These are phyloP conservation scores for Himalopsyche kuldschensis DNA, from an alignment of 2,888 invertebrate species.

Conservation along the genomic window DNA sequence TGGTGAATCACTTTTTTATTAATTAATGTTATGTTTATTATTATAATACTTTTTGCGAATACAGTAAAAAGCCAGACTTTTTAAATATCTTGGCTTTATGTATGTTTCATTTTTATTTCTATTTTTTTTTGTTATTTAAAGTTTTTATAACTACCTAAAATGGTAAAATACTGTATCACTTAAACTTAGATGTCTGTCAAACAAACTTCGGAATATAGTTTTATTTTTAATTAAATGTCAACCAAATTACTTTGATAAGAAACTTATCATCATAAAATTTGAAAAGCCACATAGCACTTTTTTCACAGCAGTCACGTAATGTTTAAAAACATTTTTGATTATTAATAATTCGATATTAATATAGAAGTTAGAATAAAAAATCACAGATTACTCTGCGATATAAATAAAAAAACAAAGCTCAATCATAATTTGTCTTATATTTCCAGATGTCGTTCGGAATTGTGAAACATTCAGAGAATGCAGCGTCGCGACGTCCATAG, in stretches of 20 bases:
- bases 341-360: background rate
- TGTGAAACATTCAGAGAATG: background rate
- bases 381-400: background rate
- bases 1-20: background rate
- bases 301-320: background rate
- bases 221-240: background rate
- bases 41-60: background rate
- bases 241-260: background rate
- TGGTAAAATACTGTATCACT: background rate
- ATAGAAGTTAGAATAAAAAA: background rate
- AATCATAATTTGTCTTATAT: background rate
- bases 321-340: background rate
- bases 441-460: background rate
- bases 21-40: background rate
- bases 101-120: background rate
- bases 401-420: background rate
- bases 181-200: background rate
- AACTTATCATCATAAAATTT: background rate
- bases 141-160: background rate
- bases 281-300: background rate
- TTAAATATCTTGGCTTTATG: background rate
- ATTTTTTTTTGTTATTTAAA: background rate
- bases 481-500: conserved; percentile 2
- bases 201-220: background rate
- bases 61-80: background rate